Evolutionary conservation across 2,113 vertebrate species (phyloP).

Genomic region (Channa maculata): DNA sequence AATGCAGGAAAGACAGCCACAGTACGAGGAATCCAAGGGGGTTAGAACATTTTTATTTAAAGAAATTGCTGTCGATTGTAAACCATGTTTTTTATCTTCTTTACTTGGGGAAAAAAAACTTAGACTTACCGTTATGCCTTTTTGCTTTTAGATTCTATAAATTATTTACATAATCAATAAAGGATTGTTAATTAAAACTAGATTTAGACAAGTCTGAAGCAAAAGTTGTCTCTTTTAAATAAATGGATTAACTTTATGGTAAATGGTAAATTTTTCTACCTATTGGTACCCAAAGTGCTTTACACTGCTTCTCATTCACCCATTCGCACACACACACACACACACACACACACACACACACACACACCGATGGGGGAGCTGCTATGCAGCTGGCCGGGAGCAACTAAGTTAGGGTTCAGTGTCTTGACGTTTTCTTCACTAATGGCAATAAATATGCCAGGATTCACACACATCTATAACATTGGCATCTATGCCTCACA

Average conservation of each 20-base stretch:
- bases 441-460: slow-evolving; percentile 17
- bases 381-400: too few species aligned
- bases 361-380: too few species aligned
- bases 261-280: too few species aligned
- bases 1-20: slow-evolving; percentile 96
- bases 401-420: too few species aligned
- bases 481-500: background rate
- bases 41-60: slow-evolving; percentile 73
- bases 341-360: too few species aligned
- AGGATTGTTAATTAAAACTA: too few species aligned
- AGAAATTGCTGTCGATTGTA: background rate
- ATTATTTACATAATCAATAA: background rate
- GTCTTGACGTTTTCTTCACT: background rate
- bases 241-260: too few species aligned
- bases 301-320: too few species aligned
- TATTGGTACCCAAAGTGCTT: background rate
- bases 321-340: too few species aligned
- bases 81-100: background rate
- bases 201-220: background rate
- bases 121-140: background rate
- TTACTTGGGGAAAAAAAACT: background rate
- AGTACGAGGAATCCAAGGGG: slow-evolving; percentile 95
- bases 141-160: background rate
- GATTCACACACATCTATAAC: background rate
- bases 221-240: background rate